Evolutionary conservation across 1,140 invertebrate species (phyloP), one percentile per base, ranked within the genome.

Genomic region (Apis cerana): DNA sequence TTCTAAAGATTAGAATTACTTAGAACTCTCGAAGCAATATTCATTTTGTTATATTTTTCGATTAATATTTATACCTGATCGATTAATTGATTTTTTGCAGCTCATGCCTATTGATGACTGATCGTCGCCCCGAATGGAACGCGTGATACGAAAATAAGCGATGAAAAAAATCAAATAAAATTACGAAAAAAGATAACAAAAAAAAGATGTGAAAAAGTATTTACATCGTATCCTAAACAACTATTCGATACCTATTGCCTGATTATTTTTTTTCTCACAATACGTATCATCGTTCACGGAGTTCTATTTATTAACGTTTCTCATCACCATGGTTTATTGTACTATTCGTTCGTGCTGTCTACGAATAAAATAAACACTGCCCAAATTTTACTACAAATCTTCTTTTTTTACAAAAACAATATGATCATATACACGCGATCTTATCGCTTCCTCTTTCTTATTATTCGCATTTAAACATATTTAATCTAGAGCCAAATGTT

Each of bases 31-130:
- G 58, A 78, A 78, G 64, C 74, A 33, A 43, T 7, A 2, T 23
- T 43, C 8, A 9, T 8, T 9, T 50, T 48, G 8, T 48, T 27
- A 15, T n/a, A 23, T 9, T 48, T 61, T 23, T 21, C 52, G 23
- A 68, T 17, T 21, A 17, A 64, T 75, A 56, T 59, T 71, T 50
- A n/a, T 67, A 7, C n/a, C n/a, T 81, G 69, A 87, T 79, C 78
- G 56, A 68, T 23, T 13, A 0, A 48, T 72, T 58, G 59, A 70
- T 90, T 61, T 89, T 90, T 94, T 91, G 23, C 92, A 94, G 93
- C 93, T 90, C 90, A 91, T 85, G 91, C 82, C 88, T 87, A 91
- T 89, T 93, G 93, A 92, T 89, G 90, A 92, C 88, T 89, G 77
- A 43, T 43, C 85, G 85, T 88, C 91, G 86, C 74, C 89, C 91